Evolutionary conservation across 2,888 invertebrate species (phyloP), one percentile per base, ranked within the genome.

Genomic region (Bellardia pandia): DNA sequence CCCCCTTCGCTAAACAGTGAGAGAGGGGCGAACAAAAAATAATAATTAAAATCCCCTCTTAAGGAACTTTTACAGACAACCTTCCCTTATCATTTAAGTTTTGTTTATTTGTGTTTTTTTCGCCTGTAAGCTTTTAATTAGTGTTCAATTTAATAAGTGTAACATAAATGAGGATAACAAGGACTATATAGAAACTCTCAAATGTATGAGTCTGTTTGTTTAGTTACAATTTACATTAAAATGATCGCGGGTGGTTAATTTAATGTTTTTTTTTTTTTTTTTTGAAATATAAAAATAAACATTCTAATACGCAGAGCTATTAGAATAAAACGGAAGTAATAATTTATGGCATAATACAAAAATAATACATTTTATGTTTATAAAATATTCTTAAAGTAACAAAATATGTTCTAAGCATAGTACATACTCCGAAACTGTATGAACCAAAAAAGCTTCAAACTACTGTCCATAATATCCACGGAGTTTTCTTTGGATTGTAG

Each of bases 231-330:
- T 71, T 33, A 56, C 80, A 80, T 81, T 77, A 84, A 79, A 81
- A 74, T 84, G 84, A 84, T 84, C 80, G 80, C 80, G 86, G 84
- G 86, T 84, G 86, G 86, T 81, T 84, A 74, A 86, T 84, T 84
- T 86, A 79, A 86, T 82, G 74, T 23, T 23, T 16, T 56, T 62
- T 23, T 1, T 33, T 37, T 37, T 37, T 37, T 33, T 37, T 37
- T 37, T 37, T 6, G 9, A 16, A 62, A 58, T 45, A 68, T 3
- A 45, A 30, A 64, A 72, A 14, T 37, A 14, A 37, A 62, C 33
- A 8, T 33, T 66, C 11, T 42, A 42, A 16, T 40, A 23, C n/a
- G 11, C n/a, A 64, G 23, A 81, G 72, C 74, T 58, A 51, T 40
- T 14, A 56, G 23, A 58, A 48, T 76, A 53, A 68, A 23, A 60